phyloP scores from a whole-genome alignment of 2,113 vertebrate genomes.

The Takifugu bimaculatus region DNA sequence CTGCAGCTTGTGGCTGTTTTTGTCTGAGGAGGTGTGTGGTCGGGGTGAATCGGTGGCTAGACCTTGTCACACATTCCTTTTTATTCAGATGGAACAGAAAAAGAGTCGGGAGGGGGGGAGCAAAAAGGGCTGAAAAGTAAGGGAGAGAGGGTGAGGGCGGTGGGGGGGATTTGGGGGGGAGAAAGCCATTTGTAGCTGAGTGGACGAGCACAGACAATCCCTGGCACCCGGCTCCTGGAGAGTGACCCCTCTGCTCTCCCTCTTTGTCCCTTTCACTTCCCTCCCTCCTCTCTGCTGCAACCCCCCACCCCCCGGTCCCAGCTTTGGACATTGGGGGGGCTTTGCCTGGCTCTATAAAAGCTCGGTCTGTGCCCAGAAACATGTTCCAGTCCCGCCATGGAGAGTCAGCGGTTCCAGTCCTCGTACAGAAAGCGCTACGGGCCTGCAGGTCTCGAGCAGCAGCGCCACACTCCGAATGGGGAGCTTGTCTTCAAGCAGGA shows the following conservation, averaged over 20 bases:
- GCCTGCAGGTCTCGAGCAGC: slow-evolving; percentile 57
- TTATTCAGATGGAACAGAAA: slow-evolving; percentile 53
- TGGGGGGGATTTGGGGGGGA: slow-evolving; percentile 15
- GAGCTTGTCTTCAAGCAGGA: slow-evolving; percentile 50
- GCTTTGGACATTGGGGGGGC: slow-evolving; percentile 38
- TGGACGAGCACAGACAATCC: slow-evolving; percentile 73
- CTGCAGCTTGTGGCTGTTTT: slow-evolving; percentile 21
- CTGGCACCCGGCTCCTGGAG: slow-evolving; percentile 60
- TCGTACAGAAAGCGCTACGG: slow-evolving; percentile 71
- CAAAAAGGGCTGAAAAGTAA: slow-evolving; percentile 46
- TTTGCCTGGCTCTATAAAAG: slow-evolving; percentile 67
- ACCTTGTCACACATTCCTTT: slow-evolving; percentile 59
- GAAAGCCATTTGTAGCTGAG: slow-evolving; percentile 63
- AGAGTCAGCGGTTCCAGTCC: slow-evolving; percentile 69
- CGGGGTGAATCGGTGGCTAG: slow-evolving; percentile 48
- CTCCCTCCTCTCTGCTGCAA: slow-evolving; percentile 30
- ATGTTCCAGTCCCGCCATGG: slow-evolving; percentile 70
- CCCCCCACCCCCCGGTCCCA: slow-evolving; percentile 49
- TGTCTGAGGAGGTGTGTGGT: slow-evolving; percentile 42
- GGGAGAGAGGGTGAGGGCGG: slow-evolving; percentile 43
- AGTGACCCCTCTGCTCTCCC: slow-evolving; percentile 49
- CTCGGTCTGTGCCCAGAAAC: slow-evolving; percentile 22
- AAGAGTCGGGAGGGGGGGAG: slow-evolving; percentile 30
- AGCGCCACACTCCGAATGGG: slow-evolving; percentile 35
- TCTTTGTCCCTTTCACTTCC: slow-evolving; percentile 63